Evolutionary conservation across 2,113 vertebrate species (phyloP), one percentile per base, ranked within the genome.

Genomic region (Tamias sibiricus): DNA sequence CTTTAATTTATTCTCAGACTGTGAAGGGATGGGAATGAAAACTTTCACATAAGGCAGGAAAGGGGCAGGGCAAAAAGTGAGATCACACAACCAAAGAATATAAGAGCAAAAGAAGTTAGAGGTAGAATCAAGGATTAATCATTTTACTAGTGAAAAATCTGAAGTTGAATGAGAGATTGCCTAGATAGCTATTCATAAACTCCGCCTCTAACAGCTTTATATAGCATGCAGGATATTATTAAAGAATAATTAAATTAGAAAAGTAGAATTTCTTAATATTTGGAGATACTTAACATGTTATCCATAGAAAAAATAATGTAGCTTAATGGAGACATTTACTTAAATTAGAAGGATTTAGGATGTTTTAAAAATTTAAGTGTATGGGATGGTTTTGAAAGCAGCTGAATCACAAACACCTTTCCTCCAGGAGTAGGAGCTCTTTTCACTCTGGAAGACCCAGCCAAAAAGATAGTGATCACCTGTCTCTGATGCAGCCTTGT

Each of bases 321-420:
- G n/a, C 11, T 89, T 35, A 72, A 87, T 89, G 40, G 30, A n/a
- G 40, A 40, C 54, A 24, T 75, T 86, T 87, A 8, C 42, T 32
- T 7, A n/a, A 24, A 49, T 75, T 28, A 87, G 54, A 83, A 82
- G 79, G 0, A 80, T 22, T 28, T 77, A 83, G 8, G 32, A 87
- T 80, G 17, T 75, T 79, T 75, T 35, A 90, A 90, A 74, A 42
- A 32, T 95, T 26, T 69, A 42, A 93, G 35, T 69, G 64, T 95
- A 66, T 49, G 17, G 19, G 69, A 22, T 20, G 77, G 10, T 17
- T 91, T 17, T 93, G 37, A 16, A 42, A 87, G 49, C 4, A 96
- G 30, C 10, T 47, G 62, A 89, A 82, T 57, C 35, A 40, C 10
- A 12, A 0, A 40, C 8, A 16, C 0, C 2, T 85, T 94, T 89